A percentile compares a stretch with the other conserved stretches of the same genome.
These are phyloP conservation scores for Apis mellifera DNA, from an alignment of 1,140 invertebrate genomes.

Conservation along the genomic window DNA sequence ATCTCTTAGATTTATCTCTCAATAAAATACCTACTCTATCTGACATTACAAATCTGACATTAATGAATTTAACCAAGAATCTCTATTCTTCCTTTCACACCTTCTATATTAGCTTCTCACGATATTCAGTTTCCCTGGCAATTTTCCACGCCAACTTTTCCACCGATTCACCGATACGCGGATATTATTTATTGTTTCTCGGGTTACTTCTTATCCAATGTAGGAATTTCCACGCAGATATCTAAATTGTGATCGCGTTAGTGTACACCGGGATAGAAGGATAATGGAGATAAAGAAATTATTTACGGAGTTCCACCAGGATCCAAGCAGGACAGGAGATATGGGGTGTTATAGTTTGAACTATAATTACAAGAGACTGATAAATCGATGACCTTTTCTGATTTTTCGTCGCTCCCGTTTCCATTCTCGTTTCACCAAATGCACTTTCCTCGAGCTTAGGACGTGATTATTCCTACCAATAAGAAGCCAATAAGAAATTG, in stretches of 20 bases:
- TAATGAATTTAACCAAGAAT: not conserved
- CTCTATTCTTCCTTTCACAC: not conserved
- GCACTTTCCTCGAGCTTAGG: not conserved
- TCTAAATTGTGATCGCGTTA: slow-evolving; percentile 41
- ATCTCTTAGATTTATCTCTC: no score
- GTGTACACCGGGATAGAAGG: slow-evolving; percentile 19
- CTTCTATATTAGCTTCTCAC: not conserved
- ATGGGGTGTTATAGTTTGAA: no score
- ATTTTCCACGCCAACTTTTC: not conserved
- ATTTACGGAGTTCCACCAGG: not conserved
- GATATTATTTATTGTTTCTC: slow-evolving; percentile 36
- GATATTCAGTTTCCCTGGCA: not conserved
- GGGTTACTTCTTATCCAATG: slow-evolving; percentile 1
- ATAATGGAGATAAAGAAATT: slow-evolving; percentile 33
- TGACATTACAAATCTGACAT: no score
- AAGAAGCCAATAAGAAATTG: slow-evolving; percentile 4
- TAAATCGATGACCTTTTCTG: slow-evolving; percentile 24
- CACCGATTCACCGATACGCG: not conserved
- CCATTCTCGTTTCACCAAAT: slow-evolving; percentile 1
- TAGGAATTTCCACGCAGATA: slow-evolving; percentile 30
- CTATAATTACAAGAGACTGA: slow-evolving; percentile 16
- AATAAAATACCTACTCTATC: no score
- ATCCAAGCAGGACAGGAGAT: not conserved
- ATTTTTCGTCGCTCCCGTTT: slow-evolving; percentile 27
- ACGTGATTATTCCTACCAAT: not conserved